A percentile compares a stretch with the other conserved stretches of the same genome.
Conservation (phyloP, 2,113 vertebrate species). For the Ammodytes dubius region DNA sequence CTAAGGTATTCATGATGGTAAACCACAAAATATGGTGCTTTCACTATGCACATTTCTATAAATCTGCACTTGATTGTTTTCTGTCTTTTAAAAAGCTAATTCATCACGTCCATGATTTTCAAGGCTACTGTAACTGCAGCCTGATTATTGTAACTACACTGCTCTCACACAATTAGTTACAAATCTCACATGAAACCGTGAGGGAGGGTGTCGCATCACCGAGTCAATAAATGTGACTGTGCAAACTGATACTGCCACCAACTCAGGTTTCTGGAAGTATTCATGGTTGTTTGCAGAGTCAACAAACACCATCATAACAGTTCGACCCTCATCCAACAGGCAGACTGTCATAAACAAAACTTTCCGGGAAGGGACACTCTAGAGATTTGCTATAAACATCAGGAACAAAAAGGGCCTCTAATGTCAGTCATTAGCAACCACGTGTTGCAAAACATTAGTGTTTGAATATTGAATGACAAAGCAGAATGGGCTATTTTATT, state of each 20-base stretch:
- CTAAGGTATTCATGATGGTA: not conserved
- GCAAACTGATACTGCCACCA: constrained; percentile 67
- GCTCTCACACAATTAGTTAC: constrained; percentile 36
- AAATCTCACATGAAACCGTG: constrained; percentile 28
- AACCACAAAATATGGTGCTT: constrained; percentile 6
- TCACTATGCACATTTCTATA: constrained; percentile 22
- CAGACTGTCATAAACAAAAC: constrained; percentile 44
- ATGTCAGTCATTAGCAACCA: not conserved
- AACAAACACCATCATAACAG: constrained; percentile 58
- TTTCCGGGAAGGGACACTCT: constrained; percentile 32
- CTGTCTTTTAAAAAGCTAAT: constrained; percentile 22
- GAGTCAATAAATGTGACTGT: constrained; percentile 61
- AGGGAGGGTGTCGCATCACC: constrained; percentile 33
- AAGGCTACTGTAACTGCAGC: not conserved
- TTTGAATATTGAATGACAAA: not conserved
- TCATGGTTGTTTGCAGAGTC: constrained; percentile 66
- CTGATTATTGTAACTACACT: constrained; percentile 29
- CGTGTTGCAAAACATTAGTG: constrained; percentile 6
- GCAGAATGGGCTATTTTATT: not conserved
- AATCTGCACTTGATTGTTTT: constrained; percentile 30
- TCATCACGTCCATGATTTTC: constrained; percentile 9
- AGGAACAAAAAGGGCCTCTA: not conserved
- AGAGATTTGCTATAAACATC: constrained; percentile 24
- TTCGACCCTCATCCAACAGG: constrained; percentile 44
- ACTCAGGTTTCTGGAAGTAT: constrained; percentile 64